Evolutionary conservation across 2,888 invertebrate species (phyloP).

Genomic region (Listrodromus nycthemerus): DNA sequence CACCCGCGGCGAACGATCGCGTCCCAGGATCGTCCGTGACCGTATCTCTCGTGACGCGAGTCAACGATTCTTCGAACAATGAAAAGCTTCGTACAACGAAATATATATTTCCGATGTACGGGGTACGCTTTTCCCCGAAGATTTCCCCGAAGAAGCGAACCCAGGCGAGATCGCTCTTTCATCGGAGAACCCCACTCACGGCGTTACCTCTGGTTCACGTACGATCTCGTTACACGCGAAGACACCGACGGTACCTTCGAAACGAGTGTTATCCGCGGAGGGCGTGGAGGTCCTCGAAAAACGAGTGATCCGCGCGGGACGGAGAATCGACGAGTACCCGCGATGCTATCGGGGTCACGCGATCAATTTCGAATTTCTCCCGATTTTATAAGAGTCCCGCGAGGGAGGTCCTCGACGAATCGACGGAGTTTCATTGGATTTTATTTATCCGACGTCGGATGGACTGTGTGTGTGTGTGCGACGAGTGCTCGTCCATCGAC

Average conservation of each 20-base stretch:
- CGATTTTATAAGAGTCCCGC: neutral
- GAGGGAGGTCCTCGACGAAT: slow-evolving; percentile 1
- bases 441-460: neutral
- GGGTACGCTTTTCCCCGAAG: neutral
- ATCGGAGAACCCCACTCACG: too few relatives aligned
- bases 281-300: slow-evolving; percentile 26
- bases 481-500: neutral
- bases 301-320: slow-evolving; percentile 46
- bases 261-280: neutral
- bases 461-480: neutral
- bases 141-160: too few relatives aligned
- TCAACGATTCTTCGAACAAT: too few relatives aligned
- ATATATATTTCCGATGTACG: too few relatives aligned
- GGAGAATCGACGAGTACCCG: neutral
- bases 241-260: slow-evolving; percentile 32
- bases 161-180: too few relatives aligned
- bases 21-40: neutral
- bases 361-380: slow-evolving; percentile 41
- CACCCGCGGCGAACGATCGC: neutral
- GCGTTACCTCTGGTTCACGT: too few relatives aligned
- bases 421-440: slow-evolving; percentile 1
- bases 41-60: too few relatives aligned
- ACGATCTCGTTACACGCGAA: too few relatives aligned
- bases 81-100: too few relatives aligned
- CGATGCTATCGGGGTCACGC: slow-evolving; percentile 50